Conservation (phyloP, 2,797 vertebrate genomes). For the Lepidocolaptes lacrymiger region DNA sequence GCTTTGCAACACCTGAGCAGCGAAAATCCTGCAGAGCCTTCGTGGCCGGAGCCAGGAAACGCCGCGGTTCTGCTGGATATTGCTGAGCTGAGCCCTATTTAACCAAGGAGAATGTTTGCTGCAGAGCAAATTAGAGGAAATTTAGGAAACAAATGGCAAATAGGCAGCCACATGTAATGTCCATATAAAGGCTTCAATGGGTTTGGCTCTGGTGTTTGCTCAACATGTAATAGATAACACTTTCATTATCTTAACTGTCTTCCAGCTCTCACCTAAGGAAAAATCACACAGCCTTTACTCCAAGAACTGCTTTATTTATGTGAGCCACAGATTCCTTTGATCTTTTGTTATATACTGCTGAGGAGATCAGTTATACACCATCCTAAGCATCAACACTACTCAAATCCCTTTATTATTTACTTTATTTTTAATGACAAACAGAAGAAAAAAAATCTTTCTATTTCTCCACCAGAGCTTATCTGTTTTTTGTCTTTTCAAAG, state of each 20-base stretch:
- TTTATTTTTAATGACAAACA: slow-evolving; percentile 56
- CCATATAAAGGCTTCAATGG: neutral
- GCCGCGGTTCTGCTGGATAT: slow-evolving; percentile 26
- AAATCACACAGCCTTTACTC: neutral
- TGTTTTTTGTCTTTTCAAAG: neutral
- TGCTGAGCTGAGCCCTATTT: slow-evolving; percentile 49
- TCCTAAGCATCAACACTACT: neutral
- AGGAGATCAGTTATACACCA: slow-evolving; percentile 37
- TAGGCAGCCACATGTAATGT: neutral
- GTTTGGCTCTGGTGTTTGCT: neutral
- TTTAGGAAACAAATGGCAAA: slow-evolving; percentile 38
- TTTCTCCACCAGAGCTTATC: neutral
- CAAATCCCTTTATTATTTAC: slow-evolving; percentile 61
- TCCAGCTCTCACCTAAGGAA: slow-evolving; percentile 41
- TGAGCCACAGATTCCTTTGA: slow-evolving; percentile 40
- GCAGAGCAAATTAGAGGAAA: slow-evolving; percentile 49
- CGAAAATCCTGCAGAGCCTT: slow-evolving; percentile 68
- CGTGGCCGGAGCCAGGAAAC: slow-evolving; percentile 60
- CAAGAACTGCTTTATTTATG: slow-evolving; percentile 24
- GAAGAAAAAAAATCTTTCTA: neutral
- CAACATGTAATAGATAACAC: neutral
- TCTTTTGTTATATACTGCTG: slow-evolving; percentile 58
- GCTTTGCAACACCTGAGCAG: slow-evolving; percentile 77
- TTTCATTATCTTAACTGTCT: neutral
- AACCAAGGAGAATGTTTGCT: slow-evolving; percentile 50